A percentile compares a stretch with the other conserved stretches of the same genome.
Evolutionary conservation across 2,888 invertebrate genomes (phyloP).

Genomic region (Lutraria lutraria): DNA sequence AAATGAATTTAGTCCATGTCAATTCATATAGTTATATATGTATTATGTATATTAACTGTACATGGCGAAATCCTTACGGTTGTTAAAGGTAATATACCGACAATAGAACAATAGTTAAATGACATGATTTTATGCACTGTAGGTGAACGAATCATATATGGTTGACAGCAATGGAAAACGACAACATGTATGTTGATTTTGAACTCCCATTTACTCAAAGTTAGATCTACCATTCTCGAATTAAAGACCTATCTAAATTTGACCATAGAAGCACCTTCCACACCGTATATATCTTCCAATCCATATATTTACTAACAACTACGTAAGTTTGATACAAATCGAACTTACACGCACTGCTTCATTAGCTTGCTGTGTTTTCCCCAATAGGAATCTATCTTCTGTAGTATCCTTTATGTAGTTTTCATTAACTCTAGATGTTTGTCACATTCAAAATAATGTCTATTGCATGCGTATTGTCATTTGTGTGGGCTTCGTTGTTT

Average conservation of each 20-base stretch:
- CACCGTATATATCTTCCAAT: neutral
- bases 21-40: neutral
- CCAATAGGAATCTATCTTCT: neutral
- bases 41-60: neutral
- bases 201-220: slow-evolving; percentile 41
- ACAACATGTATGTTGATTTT: slow-evolving; percentile 32
- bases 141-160: slow-evolving; percentile 36
- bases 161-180: slow-evolving; percentile 26
- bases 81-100: neutral
- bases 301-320: neutral
- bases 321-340: neutral
- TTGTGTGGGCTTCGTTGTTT: neutral
- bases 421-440: neutral
- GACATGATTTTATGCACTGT: slow-evolving; percentile 38
- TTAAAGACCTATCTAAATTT: slow-evolving; percentile 9
- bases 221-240: slow-evolving; percentile 19
- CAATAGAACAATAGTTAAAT: neutral
- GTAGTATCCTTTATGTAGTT: neutral
- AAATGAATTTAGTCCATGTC: neutral
- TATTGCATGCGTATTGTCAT: neutral
- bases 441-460: neutral
- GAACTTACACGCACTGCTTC: neutral
- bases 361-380: neutral
- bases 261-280: neutral
- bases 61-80: neutral